Conservation (phyloP, 2,797 vertebrate species). For the Sebastes trivittatus region DNA sequence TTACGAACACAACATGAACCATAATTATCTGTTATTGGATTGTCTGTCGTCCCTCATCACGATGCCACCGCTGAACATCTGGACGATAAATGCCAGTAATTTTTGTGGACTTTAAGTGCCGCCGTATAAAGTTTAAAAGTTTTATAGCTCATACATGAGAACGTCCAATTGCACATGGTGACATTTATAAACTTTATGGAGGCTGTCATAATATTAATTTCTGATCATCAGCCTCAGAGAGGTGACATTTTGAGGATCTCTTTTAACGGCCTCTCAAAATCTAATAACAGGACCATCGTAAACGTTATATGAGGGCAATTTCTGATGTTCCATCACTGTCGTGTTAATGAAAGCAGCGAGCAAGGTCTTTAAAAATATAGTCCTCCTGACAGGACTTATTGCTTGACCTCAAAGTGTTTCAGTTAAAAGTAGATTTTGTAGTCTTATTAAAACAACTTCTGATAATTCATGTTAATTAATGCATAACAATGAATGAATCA, state of each 20-base stretch:
- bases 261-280: conserved; percentile 69
- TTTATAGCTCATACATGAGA: conserved; percentile 48
- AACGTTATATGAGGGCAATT: conserved; percentile 64
- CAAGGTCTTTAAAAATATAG: conserved; percentile 1
- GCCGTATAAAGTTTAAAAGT: conserved; percentile 43
- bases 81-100: conserved; percentile 50
- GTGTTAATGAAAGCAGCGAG: conserved; percentile 53
- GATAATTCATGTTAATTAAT: background rate
- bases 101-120: conserved; percentile 37
- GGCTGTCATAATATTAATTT: conserved; percentile 70
- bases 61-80: conserved; percentile 46
- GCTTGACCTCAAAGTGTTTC: conserved; percentile 8
- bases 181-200: conserved; percentile 75
- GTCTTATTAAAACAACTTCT: background rate
- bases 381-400: background rate
- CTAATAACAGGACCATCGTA: conserved; percentile 63
- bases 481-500: background rate
- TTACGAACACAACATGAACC: background rate
- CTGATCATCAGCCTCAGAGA: conserved; percentile 65
- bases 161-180: conserved; percentile 56
- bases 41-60: background rate
- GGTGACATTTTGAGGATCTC: conserved; percentile 68
- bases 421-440: conserved; percentile 10
- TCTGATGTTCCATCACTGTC: conserved; percentile 63
- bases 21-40: conserved; percentile 12